These are phyloP conservation scores for Heliocidaris erythrogramma DNA, from an alignment of 35 echinoderm and acorn worm genomes.

Conservation along the genomic window DNA sequence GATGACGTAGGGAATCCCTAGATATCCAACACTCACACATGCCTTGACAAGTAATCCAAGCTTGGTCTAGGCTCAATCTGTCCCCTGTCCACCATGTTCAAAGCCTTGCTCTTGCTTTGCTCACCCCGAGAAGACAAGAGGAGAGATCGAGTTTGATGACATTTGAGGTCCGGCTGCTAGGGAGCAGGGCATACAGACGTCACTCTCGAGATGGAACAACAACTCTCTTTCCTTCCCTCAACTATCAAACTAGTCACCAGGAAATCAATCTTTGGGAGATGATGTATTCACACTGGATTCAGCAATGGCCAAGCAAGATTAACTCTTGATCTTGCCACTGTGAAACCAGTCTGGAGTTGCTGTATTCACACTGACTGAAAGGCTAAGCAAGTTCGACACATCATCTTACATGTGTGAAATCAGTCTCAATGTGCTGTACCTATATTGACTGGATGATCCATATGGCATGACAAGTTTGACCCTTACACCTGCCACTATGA, in stretches of 20 bases:
- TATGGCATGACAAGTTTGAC: no score
- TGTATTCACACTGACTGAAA: neutral
- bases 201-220: neutral
- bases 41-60: constrained; percentile 15
- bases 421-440: no score
- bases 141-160: neutral
- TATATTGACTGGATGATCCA: no score
- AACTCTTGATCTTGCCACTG: neutral
- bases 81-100: neutral
- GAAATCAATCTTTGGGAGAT: neutral
- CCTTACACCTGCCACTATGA: no score
- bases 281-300: neutral
- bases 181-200: neutral
- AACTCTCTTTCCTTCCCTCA: neutral
- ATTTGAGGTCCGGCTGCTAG: neutral
- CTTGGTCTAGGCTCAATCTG: neutral
- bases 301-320: neutral
- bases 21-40: constrained; percentile 10
- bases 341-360: neutral
- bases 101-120: neutral
- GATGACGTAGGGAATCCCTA: neutral
- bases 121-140: neutral
- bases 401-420: no score
- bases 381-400: no score
- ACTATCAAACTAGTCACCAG: neutral